Base-by-base conservation (phyloP, 2,888 invertebrate species). In the Xestia xanthographa region DNA sequence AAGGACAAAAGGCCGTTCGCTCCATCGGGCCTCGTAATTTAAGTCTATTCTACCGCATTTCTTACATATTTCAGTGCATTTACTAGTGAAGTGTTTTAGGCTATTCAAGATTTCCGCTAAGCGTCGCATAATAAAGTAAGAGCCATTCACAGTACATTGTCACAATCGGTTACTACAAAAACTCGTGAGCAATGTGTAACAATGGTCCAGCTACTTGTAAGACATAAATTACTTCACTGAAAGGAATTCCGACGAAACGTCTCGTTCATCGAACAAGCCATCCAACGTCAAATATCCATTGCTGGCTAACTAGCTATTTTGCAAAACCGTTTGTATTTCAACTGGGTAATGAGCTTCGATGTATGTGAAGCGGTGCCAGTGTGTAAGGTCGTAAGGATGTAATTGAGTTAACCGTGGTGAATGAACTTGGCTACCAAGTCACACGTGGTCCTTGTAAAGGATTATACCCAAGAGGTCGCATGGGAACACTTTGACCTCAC, bases 371-470 rank as follows among this genome's bases (percentile, higher is more conserved):
- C 22, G 69, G 38, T 20, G 2, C 62, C 20, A 77, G 77, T 74
- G 75, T 84, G 72, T 75, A 77, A 26, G 62, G 73, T 67, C 70
- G 43, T 83, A 80, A 75, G 81, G 76, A 79, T 75, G 79, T 91
- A 89, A 90, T 92, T 85, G 86, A 89, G 86, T 92, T 89, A 91
- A 87, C 88, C 87, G 91, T 92, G 91, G 92, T 92, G 91, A 93
- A 92, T 89, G 91, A 92, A 92, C 92, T 90, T 89, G 75, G 68
- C 78, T 82, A 80, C 81, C 29, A 20, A 60, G 20, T 20, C 20
- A 4, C 77, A 84, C 69, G 77, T 84, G 80, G 9, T 79, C 41
- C 43, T 65, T 66, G 34, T 71, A 72, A 70, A 80, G 75, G 79
- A 83, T 77, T 76, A 66, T 38, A 41, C 53, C 38, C 14, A 38